Percentiles rank a stretch among this genome's conserved stretches.
phyloP scores from a whole-genome alignment of 2,888 invertebrate species.

The Poecilobothrus nobilitatus region DNA sequence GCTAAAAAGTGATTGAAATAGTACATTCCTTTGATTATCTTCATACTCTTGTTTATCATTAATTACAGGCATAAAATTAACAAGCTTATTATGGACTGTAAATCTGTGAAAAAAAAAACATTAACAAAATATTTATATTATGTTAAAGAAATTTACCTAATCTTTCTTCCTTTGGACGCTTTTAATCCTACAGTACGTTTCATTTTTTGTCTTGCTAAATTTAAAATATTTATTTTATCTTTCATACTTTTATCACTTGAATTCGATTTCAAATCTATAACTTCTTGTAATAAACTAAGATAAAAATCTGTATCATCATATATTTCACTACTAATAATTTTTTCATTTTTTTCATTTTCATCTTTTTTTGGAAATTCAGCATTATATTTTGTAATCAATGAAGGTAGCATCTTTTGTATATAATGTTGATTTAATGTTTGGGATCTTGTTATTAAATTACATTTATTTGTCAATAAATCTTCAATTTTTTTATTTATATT shows the following conservation, averaged over 20 bases:
- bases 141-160: not conserved
- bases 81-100: not conserved
- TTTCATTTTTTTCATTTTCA: not conserved
- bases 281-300: not conserved
- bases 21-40: not conserved
- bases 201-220: constrained; percentile 1
- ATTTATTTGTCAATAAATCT: not conserved
- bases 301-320: constrained; percentile 1
- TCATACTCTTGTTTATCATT: not conserved
- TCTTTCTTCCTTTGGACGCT: not conserved
- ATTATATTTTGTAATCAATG: not conserved
- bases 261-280: not conserved
- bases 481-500: not conserved
- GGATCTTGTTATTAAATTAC: not conserved
- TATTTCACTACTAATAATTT: not conserved
- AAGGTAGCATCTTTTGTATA: not conserved
- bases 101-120: not conserved
- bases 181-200: not conserved
- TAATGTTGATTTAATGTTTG: not conserved
- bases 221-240: not conserved
- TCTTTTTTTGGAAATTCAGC: not conserved
- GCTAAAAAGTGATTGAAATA: not conserved
- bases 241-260: not conserved
- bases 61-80: not conserved
- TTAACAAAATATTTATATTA: not conserved